These are phyloP conservation scores for Sepioteuthis lessoniana DNA, from an alignment of 2,888 invertebrate genomes.

Conservation along the genomic window DNA sequence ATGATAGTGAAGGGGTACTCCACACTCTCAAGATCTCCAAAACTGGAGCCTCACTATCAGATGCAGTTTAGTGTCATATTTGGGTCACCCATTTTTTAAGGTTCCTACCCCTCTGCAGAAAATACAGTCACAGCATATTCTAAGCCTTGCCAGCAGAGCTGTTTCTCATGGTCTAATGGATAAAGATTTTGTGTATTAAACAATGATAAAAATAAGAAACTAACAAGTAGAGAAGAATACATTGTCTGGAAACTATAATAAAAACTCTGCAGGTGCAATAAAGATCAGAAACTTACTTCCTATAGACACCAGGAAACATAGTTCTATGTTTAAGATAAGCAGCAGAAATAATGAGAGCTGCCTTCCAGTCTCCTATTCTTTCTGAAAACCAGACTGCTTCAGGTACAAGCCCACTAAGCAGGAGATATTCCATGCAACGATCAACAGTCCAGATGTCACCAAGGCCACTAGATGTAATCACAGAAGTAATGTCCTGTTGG, in stretches of 20 bases:
- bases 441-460: conserved; percentile 70
- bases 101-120: too few relatives aligned
- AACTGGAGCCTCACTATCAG: too few relatives aligned
- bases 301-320: conserved; percentile 63
- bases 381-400: conserved; percentile 73
- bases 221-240: not conserved
- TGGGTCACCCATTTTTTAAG: too few relatives aligned
- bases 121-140: too few relatives aligned
- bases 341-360: conserved; percentile 68
- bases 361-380: conserved; percentile 74
- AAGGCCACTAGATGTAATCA: conserved; percentile 64
- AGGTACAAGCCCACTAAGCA: conserved; percentile 70
- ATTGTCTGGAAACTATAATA: not conserved
- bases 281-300: conserved; percentile 55
- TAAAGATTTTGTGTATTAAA: too few relatives aligned
- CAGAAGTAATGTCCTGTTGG: conserved; percentile 65
- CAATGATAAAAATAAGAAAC: too few relatives aligned
- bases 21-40: too few relatives aligned
- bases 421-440: conserved; percentile 70
- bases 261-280: not conserved
- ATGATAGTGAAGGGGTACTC: too few relatives aligned
- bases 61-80: too few relatives aligned
- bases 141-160: too few relatives aligned
- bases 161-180: too few relatives aligned
- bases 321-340: conserved; percentile 63